These are phyloP conservation scores for Callionymus lyra DNA, from an alignment of 2,113 vertebrate species.

Conservation along the genomic window DNA sequence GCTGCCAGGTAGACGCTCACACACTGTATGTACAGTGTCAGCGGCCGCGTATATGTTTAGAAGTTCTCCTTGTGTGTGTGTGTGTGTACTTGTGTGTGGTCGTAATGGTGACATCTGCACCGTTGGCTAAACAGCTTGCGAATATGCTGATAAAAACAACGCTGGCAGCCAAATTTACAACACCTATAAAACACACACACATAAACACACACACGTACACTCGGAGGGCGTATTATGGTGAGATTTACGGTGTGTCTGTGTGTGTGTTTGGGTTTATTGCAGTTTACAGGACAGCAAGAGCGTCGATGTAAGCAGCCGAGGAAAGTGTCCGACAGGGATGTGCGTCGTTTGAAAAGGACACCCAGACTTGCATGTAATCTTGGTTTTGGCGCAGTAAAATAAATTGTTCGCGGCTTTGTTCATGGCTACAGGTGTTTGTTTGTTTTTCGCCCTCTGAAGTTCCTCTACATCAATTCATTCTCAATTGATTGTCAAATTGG, in stretches of 20 bases:
- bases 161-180: conserved; percentile 63
- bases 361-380: conserved; percentile 8
- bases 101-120: conserved; percentile 66
- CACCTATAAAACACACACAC: conserved; percentile 55
- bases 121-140: conserved; percentile 68
- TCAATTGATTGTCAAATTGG: no score
- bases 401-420: not conserved
- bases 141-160: conserved; percentile 70
- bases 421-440: not conserved
- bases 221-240: conserved; percentile 51
- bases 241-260: conserved; percentile 55
- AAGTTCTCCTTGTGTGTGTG: conserved; percentile 2
- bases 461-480: no score
- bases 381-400: not conserved
- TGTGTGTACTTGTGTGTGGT: conserved; percentile 42
- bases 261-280: conserved; percentile 61
- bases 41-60: conserved; percentile 10
- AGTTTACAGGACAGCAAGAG: conserved; percentile 55
- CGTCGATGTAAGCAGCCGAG: conserved; percentile 51
- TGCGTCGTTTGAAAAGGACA: conserved; percentile 13
- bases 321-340: not conserved
- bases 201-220: conserved; percentile 29
- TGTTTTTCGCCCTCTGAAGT: no score
- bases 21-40: conserved; percentile 40
- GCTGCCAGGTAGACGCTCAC: conserved; percentile 23